Conservation (phyloP, 2,888 invertebrate species). For the Ichneumoninae sp. region DNA sequence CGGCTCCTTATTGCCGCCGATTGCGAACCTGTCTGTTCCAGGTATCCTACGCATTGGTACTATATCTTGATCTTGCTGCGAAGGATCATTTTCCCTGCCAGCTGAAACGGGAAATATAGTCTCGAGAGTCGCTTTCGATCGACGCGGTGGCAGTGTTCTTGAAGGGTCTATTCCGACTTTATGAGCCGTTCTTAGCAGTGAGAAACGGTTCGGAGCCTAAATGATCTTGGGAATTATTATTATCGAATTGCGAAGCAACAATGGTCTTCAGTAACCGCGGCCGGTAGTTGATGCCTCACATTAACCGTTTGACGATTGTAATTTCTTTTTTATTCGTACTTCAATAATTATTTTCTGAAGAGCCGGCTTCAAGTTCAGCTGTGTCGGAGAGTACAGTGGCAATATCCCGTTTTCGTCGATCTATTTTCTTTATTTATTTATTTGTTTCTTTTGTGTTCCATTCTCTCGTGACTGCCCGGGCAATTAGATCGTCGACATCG, state of each 20-base stretch:
- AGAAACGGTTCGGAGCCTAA: not conserved
- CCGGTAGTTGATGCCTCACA: no score
- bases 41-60: not conserved
- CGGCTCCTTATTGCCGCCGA: conserved; percentile 14
- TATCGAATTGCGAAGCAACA: not conserved
- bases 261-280: not conserved
- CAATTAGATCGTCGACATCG: conserved; percentile 67
- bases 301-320: not conserved
- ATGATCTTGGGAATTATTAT: not conserved
- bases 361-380: not conserved
- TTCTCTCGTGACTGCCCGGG: conserved; percentile 59
- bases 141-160: not conserved
- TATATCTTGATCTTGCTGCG: conserved; percentile 25
- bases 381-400: not conserved
- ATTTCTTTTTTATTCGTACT: not conserved
- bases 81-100: conserved; percentile 7
- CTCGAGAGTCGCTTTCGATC: not conserved
- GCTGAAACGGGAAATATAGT: conserved; percentile 2
- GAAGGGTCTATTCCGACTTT: conserved; percentile 2
- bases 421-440: not conserved
- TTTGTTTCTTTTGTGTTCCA: conserved; percentile 12
- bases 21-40: conserved; percentile 28
- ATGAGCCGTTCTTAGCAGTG: not conserved
- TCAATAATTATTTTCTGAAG: not conserved
- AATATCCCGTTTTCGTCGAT: conserved; percentile 5